A percentile compares a stretch with the other conserved stretches of the same genome.
phyloP scores from a whole-genome alignment of 2,888 invertebrate species.

The Helobdella robusta region DNA sequence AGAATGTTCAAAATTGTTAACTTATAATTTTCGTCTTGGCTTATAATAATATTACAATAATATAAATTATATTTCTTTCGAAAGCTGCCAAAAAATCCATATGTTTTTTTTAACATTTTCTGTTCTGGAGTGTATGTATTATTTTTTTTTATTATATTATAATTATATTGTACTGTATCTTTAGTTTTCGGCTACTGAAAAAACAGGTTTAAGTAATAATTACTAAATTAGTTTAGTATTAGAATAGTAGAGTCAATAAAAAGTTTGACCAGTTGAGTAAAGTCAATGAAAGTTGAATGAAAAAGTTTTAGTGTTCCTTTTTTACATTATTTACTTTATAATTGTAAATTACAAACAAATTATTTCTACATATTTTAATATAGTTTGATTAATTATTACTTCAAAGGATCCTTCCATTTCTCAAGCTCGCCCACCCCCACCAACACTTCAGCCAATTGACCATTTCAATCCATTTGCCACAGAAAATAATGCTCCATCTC shows the following conservation, averaged over 20 bases:
- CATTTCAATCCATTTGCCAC: slow-evolving; percentile 29
- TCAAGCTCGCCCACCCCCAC: slow-evolving; percentile 19
- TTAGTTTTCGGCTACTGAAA: no score
- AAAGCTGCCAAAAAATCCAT: no score
- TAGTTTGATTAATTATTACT: neutral
- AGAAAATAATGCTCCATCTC: neutral
- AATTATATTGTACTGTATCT: no score
- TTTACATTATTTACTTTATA: neutral
- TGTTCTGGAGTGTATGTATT: no score
- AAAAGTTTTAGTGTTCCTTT: neutral
- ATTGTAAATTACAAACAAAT: neutral
- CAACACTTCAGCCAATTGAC: slow-evolving; percentile 24
- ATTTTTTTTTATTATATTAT: no score
- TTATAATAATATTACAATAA: neutral
- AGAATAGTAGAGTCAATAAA: no score
- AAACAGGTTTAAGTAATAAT: no score
- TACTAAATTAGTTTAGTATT: no score
- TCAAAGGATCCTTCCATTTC: slow-evolving; percentile 22
- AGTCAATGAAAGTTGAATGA: neutral
- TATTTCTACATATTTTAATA: neutral
- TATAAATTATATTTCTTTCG: no score
- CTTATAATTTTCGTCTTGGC: neutral
- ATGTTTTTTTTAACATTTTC: no score
- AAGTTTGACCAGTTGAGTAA: neutral
- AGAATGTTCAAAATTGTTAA: no score